Conservation (phyloP, 2,888 invertebrate species). For the Congeria kusceri region DNA sequence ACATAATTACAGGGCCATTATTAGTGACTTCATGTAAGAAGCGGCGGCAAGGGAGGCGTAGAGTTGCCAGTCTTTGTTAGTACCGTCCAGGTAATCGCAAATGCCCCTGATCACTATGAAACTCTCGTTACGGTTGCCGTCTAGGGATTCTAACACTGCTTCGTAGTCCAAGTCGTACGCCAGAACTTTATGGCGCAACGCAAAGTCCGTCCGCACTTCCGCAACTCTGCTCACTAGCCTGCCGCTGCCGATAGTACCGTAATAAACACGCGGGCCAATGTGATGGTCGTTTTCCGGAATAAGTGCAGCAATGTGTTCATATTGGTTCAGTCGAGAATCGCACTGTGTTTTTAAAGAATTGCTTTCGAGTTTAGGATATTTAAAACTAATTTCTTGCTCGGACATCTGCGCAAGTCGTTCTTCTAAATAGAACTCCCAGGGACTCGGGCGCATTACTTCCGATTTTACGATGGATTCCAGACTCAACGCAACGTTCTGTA, state of each 20-base stretch:
- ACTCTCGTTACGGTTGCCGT: slow-evolving; percentile 88
- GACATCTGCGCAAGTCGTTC: slow-evolving; percentile 89
- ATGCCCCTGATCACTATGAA: slow-evolving; percentile 90
- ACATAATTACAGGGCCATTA: slow-evolving; percentile 61
- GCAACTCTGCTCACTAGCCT: slow-evolving; percentile 92
- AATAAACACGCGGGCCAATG: slow-evolving; percentile 85
- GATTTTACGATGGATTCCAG: slow-evolving; percentile 65
- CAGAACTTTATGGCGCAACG: slow-evolving; percentile 92
- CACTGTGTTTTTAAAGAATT: not conserved
- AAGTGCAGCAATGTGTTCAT: not conserved
- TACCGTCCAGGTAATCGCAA: slow-evolving; percentile 88
- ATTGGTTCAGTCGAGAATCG: not conserved
- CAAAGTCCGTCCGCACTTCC: slow-evolving; percentile 93
- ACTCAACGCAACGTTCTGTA: slow-evolving; percentile 69
- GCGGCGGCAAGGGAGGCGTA: slow-evolving; percentile 97
- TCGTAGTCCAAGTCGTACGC: slow-evolving; percentile 98
- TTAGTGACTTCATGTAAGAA: slow-evolving; percentile 94
- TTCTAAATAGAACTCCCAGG: slow-evolving; percentile 92
- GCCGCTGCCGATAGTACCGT: slow-evolving; percentile 93
- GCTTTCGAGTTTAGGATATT: slow-evolving; percentile 68
- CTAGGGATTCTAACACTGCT: slow-evolving; percentile 93
- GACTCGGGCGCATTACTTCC: slow-evolving; percentile 82
- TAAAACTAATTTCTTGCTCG: slow-evolving; percentile 84
- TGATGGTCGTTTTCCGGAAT: no score
- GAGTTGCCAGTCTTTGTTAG: slow-evolving; percentile 96